Conservation (phyloP, 2,797 vertebrate species). For the Sparus aurata region DNA sequence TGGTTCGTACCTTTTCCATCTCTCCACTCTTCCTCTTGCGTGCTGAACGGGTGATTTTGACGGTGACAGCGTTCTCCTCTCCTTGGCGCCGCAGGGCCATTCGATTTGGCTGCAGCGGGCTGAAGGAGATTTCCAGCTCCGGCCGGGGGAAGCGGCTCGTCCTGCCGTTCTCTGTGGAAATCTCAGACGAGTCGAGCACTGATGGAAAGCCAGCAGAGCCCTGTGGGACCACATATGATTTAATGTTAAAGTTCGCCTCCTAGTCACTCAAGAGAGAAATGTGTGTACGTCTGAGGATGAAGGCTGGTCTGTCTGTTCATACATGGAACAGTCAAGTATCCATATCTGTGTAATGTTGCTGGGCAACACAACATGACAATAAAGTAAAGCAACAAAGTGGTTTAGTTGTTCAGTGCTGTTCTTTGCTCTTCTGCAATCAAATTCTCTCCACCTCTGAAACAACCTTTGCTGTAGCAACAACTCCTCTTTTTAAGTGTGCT, state of each 20-base stretch:
- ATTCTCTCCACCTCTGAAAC: too few species aligned
- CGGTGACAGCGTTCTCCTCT: slow-evolving; percentile 83
- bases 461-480: too few species aligned
- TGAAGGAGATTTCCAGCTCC: slow-evolving; percentile 95
- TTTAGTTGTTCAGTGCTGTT: too few species aligned
- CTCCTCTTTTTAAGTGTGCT: too few species aligned
- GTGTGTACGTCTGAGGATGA: neutral
- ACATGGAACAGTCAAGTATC: neutral
- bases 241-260: neutral
- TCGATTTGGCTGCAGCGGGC: slow-evolving; percentile 91
- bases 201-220: slow-evolving; percentile 72
- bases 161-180: slow-evolving; percentile 90
- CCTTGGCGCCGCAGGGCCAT: slow-evolving; percentile 91
- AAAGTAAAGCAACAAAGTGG: too few species aligned
- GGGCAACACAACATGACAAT: neutral
- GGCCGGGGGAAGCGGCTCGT: slow-evolving; percentile 92
- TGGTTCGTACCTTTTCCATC: slow-evolving; percentile 86
- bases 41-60: slow-evolving; percentile 86
- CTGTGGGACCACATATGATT: slow-evolving; percentile 46
- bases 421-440: too few species aligned
- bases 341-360: neutral
- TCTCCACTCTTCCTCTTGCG: slow-evolving; percentile 93
- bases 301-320: neutral
- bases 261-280: neutral
- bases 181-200: slow-evolving; percentile 93